Base-by-base conservation (phyloP, 2,888 invertebrate genomes). In the Melanargia galathea region DNA sequence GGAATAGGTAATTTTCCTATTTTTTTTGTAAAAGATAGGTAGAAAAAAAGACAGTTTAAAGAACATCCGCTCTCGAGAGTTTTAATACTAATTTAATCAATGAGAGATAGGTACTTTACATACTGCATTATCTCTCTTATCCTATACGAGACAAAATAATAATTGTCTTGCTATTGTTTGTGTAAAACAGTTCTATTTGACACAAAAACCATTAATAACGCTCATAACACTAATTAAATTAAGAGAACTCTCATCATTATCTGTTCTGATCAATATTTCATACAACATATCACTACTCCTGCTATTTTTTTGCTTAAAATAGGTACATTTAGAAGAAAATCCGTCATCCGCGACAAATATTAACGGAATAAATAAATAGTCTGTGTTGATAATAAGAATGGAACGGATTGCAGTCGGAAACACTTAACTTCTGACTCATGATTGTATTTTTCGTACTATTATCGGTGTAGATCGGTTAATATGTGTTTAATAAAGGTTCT, bases 351-450 rank as follows among this genome's bases (percentile, higher is more conserved):
- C 57, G 38, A 57, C 63, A 62, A 67, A 67, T 65, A 65, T 64
- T 69, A 67, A 67, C 67, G 65, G 63, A 57, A 49, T 33, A 56
- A 20, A 52, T 56, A 52, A 60, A 60, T 63, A 63, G 26, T 16
- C 58, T 64, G 33, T 65, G 67, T 69, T 69, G 65, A 69, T 69
- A 69, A 64, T 65, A 68, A 38, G 56, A 48, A 60, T 30, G 54
- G 51, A 20, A 48, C 48, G 56, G 51, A 56, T 43, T 66, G 62
- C 66, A 66, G 62, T 56, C 26, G 51, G 40, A 55, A 60, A 58
- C 58, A 63, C 40, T 65, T 55, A 43, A 46, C 38, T 11, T 7
- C 38, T 67, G 64, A 69, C 46, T 58, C 64, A 67, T 62, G 33
- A 30, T 56, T 63, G 16, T 43, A 59, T 56, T 46, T 38, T 38